Conservation (phyloP, 2,888 invertebrate genomes). For the Drosophila tanythrix region DNA sequence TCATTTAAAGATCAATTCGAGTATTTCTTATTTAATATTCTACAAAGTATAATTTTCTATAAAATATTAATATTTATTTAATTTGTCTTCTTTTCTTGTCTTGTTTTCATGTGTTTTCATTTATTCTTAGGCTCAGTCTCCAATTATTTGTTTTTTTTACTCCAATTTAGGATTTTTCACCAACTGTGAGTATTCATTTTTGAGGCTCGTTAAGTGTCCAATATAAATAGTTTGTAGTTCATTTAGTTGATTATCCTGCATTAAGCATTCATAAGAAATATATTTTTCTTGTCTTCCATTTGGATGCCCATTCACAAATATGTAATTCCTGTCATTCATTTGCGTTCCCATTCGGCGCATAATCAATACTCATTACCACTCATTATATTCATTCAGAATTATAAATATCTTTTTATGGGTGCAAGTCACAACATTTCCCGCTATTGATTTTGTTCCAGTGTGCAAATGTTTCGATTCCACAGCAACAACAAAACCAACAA, state of each 20-base stretch:
- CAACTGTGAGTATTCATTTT: no score
- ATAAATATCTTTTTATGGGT: not conserved
- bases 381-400: not conserved
- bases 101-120: no score
- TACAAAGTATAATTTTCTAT: not conserved
- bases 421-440: not conserved
- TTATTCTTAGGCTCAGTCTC: no score
- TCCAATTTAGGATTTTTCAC: not conserved
- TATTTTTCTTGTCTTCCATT: not conserved
- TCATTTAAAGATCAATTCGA: not conserved
- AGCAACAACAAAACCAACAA: not conserved
- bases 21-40: not conserved
- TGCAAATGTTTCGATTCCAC: conserved; percentile 54
- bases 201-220: not conserved
- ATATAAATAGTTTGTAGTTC: not conserved
- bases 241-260: not conserved
- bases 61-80: not conserved
- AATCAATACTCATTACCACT: conserved; percentile 18
- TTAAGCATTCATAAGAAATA: not conserved
- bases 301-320: not conserved
- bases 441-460: conserved; percentile 27
- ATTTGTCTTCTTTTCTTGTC: not conserved
- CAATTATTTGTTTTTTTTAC: not conserved
- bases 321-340: not conserved
- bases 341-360: not conserved